Conservation (phyloP, 2,797 vertebrate species). For the Tarsius wallacei region DNA sequence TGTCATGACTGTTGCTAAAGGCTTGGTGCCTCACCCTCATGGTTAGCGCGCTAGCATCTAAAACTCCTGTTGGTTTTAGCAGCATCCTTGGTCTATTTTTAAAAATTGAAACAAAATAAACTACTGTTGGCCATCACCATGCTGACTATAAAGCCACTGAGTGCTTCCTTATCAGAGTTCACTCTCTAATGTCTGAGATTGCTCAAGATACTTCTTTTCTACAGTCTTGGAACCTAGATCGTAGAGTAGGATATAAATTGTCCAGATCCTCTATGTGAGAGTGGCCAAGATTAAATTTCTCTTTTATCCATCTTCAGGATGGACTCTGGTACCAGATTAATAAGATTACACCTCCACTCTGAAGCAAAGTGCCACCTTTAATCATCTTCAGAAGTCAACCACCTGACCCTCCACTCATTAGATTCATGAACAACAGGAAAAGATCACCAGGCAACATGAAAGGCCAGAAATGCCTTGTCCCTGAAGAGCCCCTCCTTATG, state of each 20-base stretch:
- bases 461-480: slow-evolving; percentile 73
- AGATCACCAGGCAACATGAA: slow-evolving; percentile 40
- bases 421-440: slow-evolving; percentile 68
- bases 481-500: not conserved
- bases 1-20: not conserved
- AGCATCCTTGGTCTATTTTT: too few species aligned
- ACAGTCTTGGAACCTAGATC: not conserved
- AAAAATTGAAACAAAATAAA: not conserved
- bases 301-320: slow-evolving; percentile 66
- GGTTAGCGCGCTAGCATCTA: not conserved
- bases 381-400: slow-evolving; percentile 63
- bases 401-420: slow-evolving; percentile 69
- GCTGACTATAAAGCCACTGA: not conserved
- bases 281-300: slow-evolving; percentile 57
- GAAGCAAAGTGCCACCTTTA: slow-evolving; percentile 57
- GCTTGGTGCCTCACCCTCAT: not conserved
- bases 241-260: slow-evolving; percentile 67
- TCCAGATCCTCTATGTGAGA: slow-evolving; percentile 35
- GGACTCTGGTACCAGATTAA: slow-evolving; percentile 65
- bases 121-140: not conserved
- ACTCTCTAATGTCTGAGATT: not conserved
- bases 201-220: not conserved
- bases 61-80: not conserved
- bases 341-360: slow-evolving; percentile 20
- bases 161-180: not conserved